Base-by-base conservation (phyloP, 2,113 vertebrate genomes). In the Nicator chloris region DNA sequence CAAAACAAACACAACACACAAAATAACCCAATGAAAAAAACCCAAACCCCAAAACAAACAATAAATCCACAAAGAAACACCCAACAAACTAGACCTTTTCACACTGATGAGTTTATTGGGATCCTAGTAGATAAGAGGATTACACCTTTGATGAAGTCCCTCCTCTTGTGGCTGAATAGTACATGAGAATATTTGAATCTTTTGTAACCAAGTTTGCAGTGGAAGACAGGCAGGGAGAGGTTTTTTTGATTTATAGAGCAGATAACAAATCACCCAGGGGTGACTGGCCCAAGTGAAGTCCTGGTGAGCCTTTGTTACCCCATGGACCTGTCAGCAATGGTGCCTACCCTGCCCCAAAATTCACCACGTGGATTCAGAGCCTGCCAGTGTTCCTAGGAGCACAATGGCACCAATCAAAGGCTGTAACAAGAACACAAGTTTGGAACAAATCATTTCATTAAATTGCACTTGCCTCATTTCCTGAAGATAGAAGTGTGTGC, bases 381-480 rank as follows among this genome's bases (percentile, higher is more conserved):
- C 61, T 68, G 19, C 39, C 53, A 21, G 27, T 24, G 40, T 10
- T 69, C 57, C 8, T 2, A 33, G 4, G 28, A 90, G 50, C 49
- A 53, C 63, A 53, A 18, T 27, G 27, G 20, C 54, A 61, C 44
- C 27, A 82, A 49, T 51, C 44, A 93, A 87, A 85, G 66, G 20
- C 75, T 93, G n/a, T 3, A 77, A 65, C 40, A 79, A 85, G 44
- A 87, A 87, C 72, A 59, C 18, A 61, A 61, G 31, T 82, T 79
- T 57, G 79, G 82, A 95, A 72, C 57, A 92, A 95, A 73, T 45
- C 0, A 71, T 76, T 92, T 57, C 75, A 82, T 94, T 92, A 80
- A 86, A 86, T 11, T 85, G 23, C 50, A 65, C 45, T 90, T 86
- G 35, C 88, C 92, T 80, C 47, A 44, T 54, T 93, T 93, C 79